A percentile compares a stretch with the other conserved stretches of the same genome.
Evolutionary conservation across 2,113 vertebrate genomes (phyloP).

Genomic region (Megaptera novaeangliae): DNA sequence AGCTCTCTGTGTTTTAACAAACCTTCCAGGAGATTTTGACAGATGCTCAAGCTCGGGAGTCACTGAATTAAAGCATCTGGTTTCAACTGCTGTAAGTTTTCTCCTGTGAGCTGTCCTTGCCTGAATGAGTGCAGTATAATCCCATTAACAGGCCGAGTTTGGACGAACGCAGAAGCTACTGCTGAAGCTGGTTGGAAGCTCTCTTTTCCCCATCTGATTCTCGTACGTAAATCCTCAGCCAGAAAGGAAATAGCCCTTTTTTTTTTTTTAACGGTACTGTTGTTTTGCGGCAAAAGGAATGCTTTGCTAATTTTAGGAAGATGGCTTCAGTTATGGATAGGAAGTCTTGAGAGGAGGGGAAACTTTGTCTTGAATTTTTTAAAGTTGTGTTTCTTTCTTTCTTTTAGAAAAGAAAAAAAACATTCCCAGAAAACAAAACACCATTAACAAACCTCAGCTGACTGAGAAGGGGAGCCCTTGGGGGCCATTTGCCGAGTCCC

Average conservation of each 20-base stretch:
- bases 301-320: constrained; percentile 64
- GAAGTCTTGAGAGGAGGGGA: constrained; percentile 43
- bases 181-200: constrained; percentile 25
- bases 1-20: neutral
- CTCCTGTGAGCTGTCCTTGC: neutral
- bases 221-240: constrained; percentile 26
- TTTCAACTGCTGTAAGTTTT: neutral
- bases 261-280: neutral
- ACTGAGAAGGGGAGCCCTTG: neutral
- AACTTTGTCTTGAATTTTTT: constrained; percentile 19
- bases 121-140: neutral
- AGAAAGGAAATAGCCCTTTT: constrained; percentile 32
- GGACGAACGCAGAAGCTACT: neutral
- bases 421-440: neutral
- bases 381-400: neutral
- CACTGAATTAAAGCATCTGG: neutral
- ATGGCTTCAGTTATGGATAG: constrained; percentile 54
- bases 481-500: neutral
- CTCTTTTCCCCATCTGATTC: neutral
- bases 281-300: constrained; percentile 56
- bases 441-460: neutral
- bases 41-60: neutral
- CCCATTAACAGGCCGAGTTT: neutral
- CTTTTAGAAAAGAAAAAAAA: constrained; percentile 14
- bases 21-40: neutral